Evolutionary conservation across 2,797 vertebrate genomes (phyloP).

Genomic region (Falco novaeseelandiae): DNA sequence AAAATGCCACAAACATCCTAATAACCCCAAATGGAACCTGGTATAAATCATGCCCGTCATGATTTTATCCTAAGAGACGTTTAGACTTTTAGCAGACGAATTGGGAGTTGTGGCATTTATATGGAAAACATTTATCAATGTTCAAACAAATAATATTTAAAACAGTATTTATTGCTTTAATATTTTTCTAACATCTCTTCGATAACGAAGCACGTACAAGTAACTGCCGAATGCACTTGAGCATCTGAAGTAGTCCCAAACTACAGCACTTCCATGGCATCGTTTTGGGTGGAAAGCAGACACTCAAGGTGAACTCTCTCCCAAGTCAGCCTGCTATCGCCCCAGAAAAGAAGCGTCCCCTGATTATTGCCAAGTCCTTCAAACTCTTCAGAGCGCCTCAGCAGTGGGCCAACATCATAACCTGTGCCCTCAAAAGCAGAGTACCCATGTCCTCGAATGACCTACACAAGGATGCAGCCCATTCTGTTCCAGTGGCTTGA

Average conservation of each 20-base stretch:
- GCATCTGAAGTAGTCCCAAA: neutral
- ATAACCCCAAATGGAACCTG: neutral
- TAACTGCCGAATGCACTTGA: neutral
- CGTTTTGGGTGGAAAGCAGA: neutral
- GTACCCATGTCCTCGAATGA: fast-evolving
- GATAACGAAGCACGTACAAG: neutral
- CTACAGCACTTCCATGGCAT: neutral
- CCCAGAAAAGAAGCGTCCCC: neutral
- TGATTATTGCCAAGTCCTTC: neutral
- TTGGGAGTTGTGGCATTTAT: neutral
- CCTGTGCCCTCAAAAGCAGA: neutral
- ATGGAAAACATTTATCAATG: conserved; percentile 53
- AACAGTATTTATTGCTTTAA: conserved; percentile 50
- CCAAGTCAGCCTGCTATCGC: neutral
- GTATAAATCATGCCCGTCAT: neutral
- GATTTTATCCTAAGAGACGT: neutral
- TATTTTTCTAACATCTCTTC: conserved; percentile 47
- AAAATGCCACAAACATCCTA: neutral
- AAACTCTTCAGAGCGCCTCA: neutral
- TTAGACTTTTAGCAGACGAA: conserved; percentile 10
- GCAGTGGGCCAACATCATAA: neutral
- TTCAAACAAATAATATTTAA: conserved; percentile 51
- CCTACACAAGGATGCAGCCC: neutral
- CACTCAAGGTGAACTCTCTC: neutral
- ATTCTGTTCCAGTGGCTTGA: neutral